A percentile compares a stretch with the other conserved stretches of the same genome.
These are phyloP conservation scores for Pterocles orientalis DNA, from an alignment of 2,113 vertebrate genomes.

Conservation along the genomic window DNA sequence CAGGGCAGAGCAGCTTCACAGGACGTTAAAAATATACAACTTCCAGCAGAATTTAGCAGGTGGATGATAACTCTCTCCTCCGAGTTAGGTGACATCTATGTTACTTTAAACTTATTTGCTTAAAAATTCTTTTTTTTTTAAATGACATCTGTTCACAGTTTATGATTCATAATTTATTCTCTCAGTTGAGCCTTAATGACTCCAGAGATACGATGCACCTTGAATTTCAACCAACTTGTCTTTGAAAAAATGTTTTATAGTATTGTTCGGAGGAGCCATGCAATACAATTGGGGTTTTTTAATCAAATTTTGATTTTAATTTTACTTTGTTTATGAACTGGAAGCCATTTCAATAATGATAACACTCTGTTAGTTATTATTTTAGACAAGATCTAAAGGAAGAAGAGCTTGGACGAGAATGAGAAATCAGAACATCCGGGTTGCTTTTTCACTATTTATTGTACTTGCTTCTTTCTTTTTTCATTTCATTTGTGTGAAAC, in stretches of 20 bases:
- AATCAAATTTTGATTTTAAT: not conserved
- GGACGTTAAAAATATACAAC: not conserved
- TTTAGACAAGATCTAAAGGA: not conserved
- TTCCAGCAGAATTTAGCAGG: constrained; percentile 29
- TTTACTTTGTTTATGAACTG: not conserved
- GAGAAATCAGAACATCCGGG: not conserved
- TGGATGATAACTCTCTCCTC: not conserved
- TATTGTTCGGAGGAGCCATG: not conserved
- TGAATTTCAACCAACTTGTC: not conserved
- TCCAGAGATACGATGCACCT: not conserved
- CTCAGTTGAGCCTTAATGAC: no score
- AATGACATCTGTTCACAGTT: not conserved
- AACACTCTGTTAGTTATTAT: not conserved
- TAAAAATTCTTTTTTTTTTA: not conserved
- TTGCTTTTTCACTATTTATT: not conserved
- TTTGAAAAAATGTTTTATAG: not conserved
- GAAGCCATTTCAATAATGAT: not conserved
- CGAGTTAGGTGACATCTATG: not conserved
- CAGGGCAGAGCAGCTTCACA: constrained; percentile 3
- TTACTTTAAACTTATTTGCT: not conserved
- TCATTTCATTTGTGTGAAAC: not conserved
- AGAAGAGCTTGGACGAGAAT: not conserved
- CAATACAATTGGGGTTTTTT: not conserved
- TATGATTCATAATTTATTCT: not conserved
- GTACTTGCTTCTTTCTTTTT: not conserved